Evolutionary conservation across 2,113 vertebrate genomes (phyloP).

Genomic region (Tragelaphus imberbis): DNA sequence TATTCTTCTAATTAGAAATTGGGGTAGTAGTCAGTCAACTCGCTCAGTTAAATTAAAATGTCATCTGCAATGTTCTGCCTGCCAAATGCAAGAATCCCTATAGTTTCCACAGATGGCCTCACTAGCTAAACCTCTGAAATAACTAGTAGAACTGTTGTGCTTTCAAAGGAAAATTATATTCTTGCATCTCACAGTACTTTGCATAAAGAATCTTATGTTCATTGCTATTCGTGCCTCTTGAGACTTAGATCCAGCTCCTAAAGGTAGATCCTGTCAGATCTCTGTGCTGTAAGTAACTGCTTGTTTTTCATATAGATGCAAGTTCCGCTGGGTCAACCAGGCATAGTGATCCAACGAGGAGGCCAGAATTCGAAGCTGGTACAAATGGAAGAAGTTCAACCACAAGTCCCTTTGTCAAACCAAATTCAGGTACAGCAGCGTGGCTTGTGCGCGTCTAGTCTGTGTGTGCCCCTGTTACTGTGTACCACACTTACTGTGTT

Average conservation of each 20-base stretch:
- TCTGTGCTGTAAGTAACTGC: conserved; percentile 65
- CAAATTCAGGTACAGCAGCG: conserved; percentile 80
- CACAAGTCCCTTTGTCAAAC: conserved; percentile 85
- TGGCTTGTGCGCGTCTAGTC: background rate
- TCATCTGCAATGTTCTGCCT: conserved; percentile 85
- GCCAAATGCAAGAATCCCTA: conserved; percentile 80
- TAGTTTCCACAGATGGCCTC: conserved; percentile 85
- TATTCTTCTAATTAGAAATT: conserved; percentile 80
- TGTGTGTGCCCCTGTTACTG: rapidly evolving
- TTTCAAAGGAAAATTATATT: conserved; percentile 75
- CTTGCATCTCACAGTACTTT: conserved; percentile 72
- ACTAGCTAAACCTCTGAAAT: conserved; percentile 78
- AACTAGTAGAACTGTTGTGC: conserved; percentile 75
- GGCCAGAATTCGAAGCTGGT: conserved; percentile 86
- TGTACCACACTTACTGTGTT: rapidly evolving
- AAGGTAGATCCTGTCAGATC: conserved; percentile 34
- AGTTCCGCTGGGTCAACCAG: conserved; percentile 86
- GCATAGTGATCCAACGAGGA: conserved; percentile 87
- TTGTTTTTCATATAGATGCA: conserved; percentile 85
- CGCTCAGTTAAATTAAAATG: conserved; percentile 84
- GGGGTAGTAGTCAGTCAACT: conserved; percentile 81
- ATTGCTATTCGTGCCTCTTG: conserved; percentile 68
- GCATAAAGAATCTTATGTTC: conserved; percentile 76
- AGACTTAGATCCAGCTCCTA: conserved; percentile 52
- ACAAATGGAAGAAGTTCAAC: conserved; percentile 87